Conservation (phyloP, 2,888 invertebrate species). For the Rutpela maculata region DNA sequence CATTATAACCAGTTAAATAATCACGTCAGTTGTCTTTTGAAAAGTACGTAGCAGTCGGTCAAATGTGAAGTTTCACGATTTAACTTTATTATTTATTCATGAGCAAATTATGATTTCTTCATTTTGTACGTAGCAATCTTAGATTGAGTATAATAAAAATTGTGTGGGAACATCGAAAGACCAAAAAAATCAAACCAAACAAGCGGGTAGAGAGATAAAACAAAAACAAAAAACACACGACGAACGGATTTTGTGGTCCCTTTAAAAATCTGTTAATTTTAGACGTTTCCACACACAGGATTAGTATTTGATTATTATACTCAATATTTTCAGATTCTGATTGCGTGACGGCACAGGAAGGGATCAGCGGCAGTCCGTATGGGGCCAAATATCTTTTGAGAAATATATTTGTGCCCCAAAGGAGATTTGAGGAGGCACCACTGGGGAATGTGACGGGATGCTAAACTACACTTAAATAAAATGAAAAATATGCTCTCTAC, state of each 20-base stretch:
- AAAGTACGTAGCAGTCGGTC: no score
- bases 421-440: constrained; percentile 6
- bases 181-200: constrained; percentile 58
- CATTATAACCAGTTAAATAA: no score
- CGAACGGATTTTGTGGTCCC: constrained; percentile 30
- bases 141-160: constrained; percentile 72
- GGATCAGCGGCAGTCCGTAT: constrained; percentile 17
- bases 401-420: background rate
- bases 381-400: background rate
- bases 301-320: constrained; percentile 67
- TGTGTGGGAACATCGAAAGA: constrained; percentile 58
- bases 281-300: constrained; percentile 64
- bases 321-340: constrained; percentile 69
- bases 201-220: constrained; percentile 66
- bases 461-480: constrained; percentile 59
- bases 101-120: background rate
- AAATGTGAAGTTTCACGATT: background rate
- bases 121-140: constrained; percentile 46
- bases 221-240: constrained; percentile 46
- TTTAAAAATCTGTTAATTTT: constrained; percentile 38
- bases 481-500: constrained; percentile 78
- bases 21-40: no score
- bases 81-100: background rate
- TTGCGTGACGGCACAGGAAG: constrained; percentile 58
- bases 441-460: constrained; percentile 29